phyloP scores from a whole-genome alignment of 2,888 invertebrate species.

The Scrobipalpa costella region DNA sequence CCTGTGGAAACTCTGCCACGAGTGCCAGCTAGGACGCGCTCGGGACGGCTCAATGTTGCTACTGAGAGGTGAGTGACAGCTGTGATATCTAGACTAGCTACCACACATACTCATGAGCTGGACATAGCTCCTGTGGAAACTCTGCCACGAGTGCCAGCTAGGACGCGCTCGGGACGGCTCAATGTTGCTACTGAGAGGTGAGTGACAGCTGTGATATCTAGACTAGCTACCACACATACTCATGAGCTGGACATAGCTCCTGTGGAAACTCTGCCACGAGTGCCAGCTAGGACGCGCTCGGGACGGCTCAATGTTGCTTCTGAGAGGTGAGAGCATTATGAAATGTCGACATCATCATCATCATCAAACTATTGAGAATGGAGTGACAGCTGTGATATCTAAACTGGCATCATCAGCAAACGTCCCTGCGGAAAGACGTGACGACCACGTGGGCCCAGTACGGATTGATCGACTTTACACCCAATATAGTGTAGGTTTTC shows the following conservation, averaged over 20 bases:
- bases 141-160: neutral
- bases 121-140: slow-evolving; percentile 6
- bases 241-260: neutral
- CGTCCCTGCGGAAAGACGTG: neutral
- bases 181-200: slow-evolving; percentile 48
- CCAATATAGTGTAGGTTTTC: too few relatives aligned
- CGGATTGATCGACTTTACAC: too few relatives aligned
- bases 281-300: neutral
- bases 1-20: slow-evolving; percentile 7
- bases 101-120: neutral
- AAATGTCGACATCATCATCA: neutral
- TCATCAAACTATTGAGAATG: too few relatives aligned
- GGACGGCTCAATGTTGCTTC: slow-evolving; percentile 38
- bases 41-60: slow-evolving; percentile 35
- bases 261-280: slow-evolving; percentile 1
- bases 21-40: neutral
- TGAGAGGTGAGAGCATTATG: slow-evolving; percentile 44
- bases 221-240: neutral
- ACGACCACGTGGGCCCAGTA: too few relatives aligned
- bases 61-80: slow-evolving; percentile 44
- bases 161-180: slow-evolving; percentile 13
- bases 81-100: neutral
- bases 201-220: too few relatives aligned
- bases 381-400: neutral
- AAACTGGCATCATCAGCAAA: neutral